Percentiles rank a stretch among this genome's conserved stretches.
Evolutionary conservation across 2,888 invertebrate genomes (phyloP).

Genomic region (Mesorhabditis belari): DNA sequence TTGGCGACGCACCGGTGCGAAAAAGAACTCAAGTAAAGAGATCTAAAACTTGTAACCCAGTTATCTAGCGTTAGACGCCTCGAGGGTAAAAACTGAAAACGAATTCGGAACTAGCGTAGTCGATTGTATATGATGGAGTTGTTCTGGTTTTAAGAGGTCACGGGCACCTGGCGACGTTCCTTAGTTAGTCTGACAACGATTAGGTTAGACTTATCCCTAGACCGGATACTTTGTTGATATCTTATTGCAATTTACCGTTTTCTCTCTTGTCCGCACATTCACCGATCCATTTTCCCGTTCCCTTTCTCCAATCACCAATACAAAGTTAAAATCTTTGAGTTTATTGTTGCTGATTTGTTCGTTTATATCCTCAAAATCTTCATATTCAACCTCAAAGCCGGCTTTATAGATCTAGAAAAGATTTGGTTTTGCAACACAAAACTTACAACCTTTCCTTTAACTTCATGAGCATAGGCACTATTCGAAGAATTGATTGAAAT

Average conservation of each 20-base stretch:
- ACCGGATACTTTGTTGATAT: too few relatives aligned
- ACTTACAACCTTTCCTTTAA: slow-evolving; percentile 27
- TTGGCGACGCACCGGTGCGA: too few relatives aligned
- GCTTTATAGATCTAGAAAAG: slow-evolving; percentile 54
- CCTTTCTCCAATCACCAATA: slow-evolving; percentile 96
- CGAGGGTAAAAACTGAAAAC: too few relatives aligned
- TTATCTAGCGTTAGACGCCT: too few relatives aligned
- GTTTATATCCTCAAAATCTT: slow-evolving; percentile 89
- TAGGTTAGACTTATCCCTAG: too few relatives aligned
- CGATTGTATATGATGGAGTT: too few relatives aligned
- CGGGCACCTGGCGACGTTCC: too few relatives aligned
- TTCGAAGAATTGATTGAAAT: slow-evolving; percentile 82
- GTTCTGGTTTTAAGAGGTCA: too few relatives aligned
- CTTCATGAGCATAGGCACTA: slow-evolving; percentile 67
- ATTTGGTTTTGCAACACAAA: neutral
- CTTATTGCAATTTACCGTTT: slow-evolving; percentile 75
- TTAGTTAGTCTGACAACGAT: too few relatives aligned
- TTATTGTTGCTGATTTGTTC: slow-evolving; percentile 97
- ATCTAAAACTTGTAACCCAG: too few relatives aligned
- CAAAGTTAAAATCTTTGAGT: slow-evolving; percentile 94
- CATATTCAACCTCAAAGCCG: slow-evolving; percentile 85
- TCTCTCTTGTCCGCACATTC: slow-evolving; percentile 93
- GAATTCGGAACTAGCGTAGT: too few relatives aligned
- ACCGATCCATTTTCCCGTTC: slow-evolving; percentile 81
- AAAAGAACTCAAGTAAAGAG: too few relatives aligned